Percentiles rank a stretch among this genome's conserved stretches.
Conservation (phyloP, 1,140 invertebrate genomes). For the Drosophila tristis region DNA sequence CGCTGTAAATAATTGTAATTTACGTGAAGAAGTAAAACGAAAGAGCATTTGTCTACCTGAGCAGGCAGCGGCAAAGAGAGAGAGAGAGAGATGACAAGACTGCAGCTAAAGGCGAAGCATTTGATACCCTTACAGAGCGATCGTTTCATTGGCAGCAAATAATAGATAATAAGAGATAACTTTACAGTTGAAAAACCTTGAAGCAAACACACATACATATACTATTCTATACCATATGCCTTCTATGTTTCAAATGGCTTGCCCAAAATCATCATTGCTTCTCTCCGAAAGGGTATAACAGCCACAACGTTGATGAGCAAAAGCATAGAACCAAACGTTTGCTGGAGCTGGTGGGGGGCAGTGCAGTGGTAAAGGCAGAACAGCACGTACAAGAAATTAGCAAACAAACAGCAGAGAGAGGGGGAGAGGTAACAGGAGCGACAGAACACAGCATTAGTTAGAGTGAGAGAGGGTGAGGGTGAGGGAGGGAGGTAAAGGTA, state of each 20-base stretch:
- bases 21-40: slow-evolving; percentile 50
- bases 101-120: no score
- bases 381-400: slow-evolving; percentile 81
- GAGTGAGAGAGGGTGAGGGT: slow-evolving; percentile 1
- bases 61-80: slow-evolving; percentile 33
- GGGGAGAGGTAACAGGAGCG: neutral
- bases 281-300: slow-evolving; percentile 39
- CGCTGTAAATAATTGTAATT: slow-evolving; percentile 80
- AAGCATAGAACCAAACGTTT: slow-evolving; percentile 4
- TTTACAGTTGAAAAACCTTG: no score
- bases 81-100: slow-evolving; percentile 8
- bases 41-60: slow-evolving; percentile 57
- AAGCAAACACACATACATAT: no score
- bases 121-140: no score
- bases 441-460: slow-evolving; percentile 11
- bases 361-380: slow-evolving; percentile 65
- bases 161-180: no score
- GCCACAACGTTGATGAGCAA: slow-evolving; percentile 17
- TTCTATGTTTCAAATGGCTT: no score
- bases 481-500: slow-evolving; percentile 7
- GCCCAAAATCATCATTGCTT: neutral
- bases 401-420: slow-evolving; percentile 46
- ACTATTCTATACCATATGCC: no score
- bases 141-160: no score
- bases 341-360: slow-evolving; percentile 1